Conservation (phyloP, 2,888 invertebrate species). For the Drosophila peninsularis region DNA sequence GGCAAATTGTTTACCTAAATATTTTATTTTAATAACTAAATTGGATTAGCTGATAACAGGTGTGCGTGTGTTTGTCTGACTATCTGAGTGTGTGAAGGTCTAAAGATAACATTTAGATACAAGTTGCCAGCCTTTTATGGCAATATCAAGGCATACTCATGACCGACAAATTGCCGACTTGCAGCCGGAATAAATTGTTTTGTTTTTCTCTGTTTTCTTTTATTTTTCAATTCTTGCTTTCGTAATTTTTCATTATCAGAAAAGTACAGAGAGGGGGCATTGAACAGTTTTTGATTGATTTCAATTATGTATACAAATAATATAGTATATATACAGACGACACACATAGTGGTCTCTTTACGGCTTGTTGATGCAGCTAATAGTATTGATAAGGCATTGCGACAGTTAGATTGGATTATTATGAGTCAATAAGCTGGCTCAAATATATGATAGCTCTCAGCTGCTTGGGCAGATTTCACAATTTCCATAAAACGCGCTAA, state of each 20-base stretch:
- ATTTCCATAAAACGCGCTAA: conserved; percentile 15
- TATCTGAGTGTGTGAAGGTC: neutral
- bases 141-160: conserved; percentile 2
- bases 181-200: conserved; percentile 3
- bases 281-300: conserved; percentile 6
- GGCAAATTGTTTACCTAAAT: conserved; percentile 19
- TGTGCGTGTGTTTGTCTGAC: neutral
- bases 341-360: neutral
- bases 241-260: conserved; percentile 10
- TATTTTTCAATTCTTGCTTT: neutral
- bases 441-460: conserved; percentile 1
- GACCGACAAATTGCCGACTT: conserved; percentile 24
- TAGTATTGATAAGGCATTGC: conserved; percentile 21
- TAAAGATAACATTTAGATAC: conserved; percentile 25
- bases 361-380: conserved; percentile 1
- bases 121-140: neutral
- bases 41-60: conserved; percentile 33
- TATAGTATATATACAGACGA: neutral
- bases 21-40: conserved; percentile 12
- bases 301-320: neutral
- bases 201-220: neutral
- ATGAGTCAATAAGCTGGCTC: conserved; percentile 2
- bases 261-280: neutral
- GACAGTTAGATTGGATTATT: conserved; percentile 1
- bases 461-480: conserved; percentile 23